Evolutionary conservation across 2,113 vertebrate genomes (phyloP).

Genomic region (Shinisaurus crocodilurus): DNA sequence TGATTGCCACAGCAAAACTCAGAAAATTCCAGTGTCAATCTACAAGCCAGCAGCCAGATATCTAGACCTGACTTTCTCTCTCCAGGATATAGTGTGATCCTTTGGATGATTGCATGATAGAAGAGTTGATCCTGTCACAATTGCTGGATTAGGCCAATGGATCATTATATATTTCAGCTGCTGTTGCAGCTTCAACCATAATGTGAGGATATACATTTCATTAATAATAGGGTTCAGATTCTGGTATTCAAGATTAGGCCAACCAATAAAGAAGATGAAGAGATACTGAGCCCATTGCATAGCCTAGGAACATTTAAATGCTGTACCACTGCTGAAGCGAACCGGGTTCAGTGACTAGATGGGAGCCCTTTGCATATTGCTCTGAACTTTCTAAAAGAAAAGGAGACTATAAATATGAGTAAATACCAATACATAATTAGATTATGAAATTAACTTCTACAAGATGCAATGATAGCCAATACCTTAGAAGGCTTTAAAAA

Average conservation of each 20-base stretch:
- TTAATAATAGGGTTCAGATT: conserved; percentile 32
- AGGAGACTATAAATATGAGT: background rate
- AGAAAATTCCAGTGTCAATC: background rate
- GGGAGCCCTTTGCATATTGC: background rate
- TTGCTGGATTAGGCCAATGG: background rate
- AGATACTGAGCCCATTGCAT: conserved; percentile 2
- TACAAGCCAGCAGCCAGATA: background rate
- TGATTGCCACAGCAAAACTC: background rate
- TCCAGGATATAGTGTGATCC: background rate
- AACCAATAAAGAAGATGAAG: background rate
- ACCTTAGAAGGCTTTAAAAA: background rate
- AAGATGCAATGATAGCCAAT: background rate
- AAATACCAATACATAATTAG: background rate
- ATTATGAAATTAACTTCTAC: background rate
- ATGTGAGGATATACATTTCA: conserved; percentile 23
- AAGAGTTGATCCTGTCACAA: background rate
- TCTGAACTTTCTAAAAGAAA: background rate
- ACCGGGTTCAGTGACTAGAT: background rate
- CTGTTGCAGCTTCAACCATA: conserved; percentile 3
- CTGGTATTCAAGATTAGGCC: conserved; percentile 31
- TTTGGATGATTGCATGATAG: background rate
- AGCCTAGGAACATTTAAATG: background rate
- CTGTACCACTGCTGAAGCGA: background rate
- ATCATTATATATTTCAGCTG: background rate
- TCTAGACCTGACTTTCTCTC: background rate